phyloP scores from a whole-genome alignment of 1,140 invertebrate genomes.

The Hylaeus anthracinus region DNA sequence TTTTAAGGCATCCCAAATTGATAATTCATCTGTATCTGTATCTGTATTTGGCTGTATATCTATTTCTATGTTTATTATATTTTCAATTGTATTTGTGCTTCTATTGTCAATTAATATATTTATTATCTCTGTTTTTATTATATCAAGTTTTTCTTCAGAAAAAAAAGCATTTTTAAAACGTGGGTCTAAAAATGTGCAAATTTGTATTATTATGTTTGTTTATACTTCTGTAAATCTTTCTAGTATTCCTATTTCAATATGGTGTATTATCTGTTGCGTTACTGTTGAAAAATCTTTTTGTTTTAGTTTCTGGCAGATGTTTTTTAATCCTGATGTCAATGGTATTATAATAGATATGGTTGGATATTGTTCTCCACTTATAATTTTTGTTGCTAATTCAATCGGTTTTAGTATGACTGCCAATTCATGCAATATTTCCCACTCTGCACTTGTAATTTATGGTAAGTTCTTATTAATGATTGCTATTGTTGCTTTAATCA shows the following conservation, averaged over 20 bases:
- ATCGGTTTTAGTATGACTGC: constrained; percentile 8
- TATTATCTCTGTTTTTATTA: neutral
- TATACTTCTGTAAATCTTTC: neutral
- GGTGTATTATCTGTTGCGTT: neutral
- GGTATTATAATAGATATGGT: neutral
- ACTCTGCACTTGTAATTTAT: neutral
- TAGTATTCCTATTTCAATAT: neutral
- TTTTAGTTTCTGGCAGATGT: neutral
- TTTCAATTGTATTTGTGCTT: neutral
- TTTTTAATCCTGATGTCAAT: neutral
- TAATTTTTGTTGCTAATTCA: constrained; percentile 10
- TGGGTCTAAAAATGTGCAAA: neutral
- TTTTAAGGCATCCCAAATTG: neutral
- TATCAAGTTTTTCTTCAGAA: neutral
- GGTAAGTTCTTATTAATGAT: constrained; percentile 5
- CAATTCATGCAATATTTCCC: constrained; percentile 1
- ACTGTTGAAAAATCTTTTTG: neutral
- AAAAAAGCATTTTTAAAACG: constrained; percentile 1
- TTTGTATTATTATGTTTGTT: neutral
- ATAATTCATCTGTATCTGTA: neutral
- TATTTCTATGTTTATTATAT: neutral
- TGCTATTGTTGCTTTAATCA: neutral
- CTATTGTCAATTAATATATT: neutral
- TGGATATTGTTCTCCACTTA: constrained; percentile 1
- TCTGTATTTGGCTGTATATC: neutral